These are phyloP conservation scores for Acanthococcus lagerstroemiae DNA, from an alignment of 2,888 invertebrate genomes.

Conservation along the genomic window DNA sequence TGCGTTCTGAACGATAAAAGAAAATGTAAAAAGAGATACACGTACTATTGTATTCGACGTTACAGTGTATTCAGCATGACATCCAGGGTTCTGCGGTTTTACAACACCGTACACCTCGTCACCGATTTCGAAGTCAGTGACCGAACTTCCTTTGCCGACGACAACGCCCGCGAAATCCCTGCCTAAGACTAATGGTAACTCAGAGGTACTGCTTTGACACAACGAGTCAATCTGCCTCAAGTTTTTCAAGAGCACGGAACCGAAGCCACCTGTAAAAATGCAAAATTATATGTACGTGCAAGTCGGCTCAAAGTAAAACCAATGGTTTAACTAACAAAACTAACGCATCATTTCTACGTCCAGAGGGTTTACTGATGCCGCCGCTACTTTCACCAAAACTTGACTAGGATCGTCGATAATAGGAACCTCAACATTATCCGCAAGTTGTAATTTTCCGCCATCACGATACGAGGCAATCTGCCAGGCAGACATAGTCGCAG, in stretches of 20 bases:
- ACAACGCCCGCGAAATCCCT: conserved; percentile 86
- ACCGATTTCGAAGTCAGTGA: conserved; percentile 53
- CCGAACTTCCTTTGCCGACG: conserved; percentile 57
- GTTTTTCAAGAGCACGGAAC: conserved; percentile 56
- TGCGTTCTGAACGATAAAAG: neutral
- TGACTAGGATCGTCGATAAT: conserved; percentile 59
- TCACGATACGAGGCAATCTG: conserved; percentile 67
- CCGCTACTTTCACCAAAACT: conserved; percentile 67
- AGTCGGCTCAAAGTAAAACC: too few species aligned
- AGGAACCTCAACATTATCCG: conserved; percentile 56
- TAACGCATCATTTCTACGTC: conserved; percentile 48
- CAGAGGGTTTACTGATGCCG: conserved; percentile 85
- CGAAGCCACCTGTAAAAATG: conserved; percentile 62
- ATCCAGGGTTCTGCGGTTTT: conserved; percentile 62
- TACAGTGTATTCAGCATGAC: conserved; percentile 68
- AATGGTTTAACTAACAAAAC: neutral
- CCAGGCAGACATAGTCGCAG: conserved; percentile 70
- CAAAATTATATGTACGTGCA: too few species aligned
- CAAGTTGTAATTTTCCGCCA: conserved; percentile 47
- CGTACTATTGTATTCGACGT: conserved; percentile 41
- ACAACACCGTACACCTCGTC: conserved; percentile 85
- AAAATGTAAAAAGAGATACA: neutral
- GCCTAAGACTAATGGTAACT: conserved; percentile 79
- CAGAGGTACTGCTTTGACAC: conserved; percentile 40
- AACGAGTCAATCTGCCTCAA: conserved; percentile 43